Evolutionary conservation across 2,888 invertebrate species (phyloP), one percentile per base, ranked within the genome.

Genomic region (Scaptomyza flava): DNA sequence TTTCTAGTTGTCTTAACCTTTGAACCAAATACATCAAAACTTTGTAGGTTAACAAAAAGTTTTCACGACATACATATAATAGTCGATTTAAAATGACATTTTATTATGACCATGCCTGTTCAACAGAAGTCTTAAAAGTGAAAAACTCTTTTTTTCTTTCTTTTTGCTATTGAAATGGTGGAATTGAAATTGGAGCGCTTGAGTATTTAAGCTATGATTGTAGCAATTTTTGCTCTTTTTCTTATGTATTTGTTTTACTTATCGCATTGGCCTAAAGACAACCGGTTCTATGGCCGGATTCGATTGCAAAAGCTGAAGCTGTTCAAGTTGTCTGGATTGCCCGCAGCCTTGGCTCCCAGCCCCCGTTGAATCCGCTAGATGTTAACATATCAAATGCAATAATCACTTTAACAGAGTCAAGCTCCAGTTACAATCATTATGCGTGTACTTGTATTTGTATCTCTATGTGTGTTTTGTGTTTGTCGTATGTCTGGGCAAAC

Each of bases 251-350:
- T 34, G 34, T 34, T 9, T 14, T 38, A 8, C 8, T 14, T 14
- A 38, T 14, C 38, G 14, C 14, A 38, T 67, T 72, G 60, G 54
- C 59, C 31, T 63, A 20, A 52, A 42, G 34, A 34, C 41, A 63
- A 73, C 77, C 73, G 74, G 74, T 74, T 74, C 23, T 17, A 50
- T 50, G 58, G 65, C 42, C 59, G 65, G 59, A 75, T 74, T 67
- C 43, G 51, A 63, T 77, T 62, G 77, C 72, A 59, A 74, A 71
- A 68, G 41, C 54, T 73, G 54, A 61, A 54, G 66, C 53, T 60
- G 56, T 14, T 51, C n/a, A 9, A 48, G 51, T 54, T 57, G 58
- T 48, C 47, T 38, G 17, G 12, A 42, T 34, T 30, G 14, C 14
- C 17, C 11, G 4, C 7, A 36, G 8, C 7, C 7, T 31, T n/a